Conservation (phyloP, 2,888 invertebrate genomes). For the Caenorhabditis macrosperma region DNA sequence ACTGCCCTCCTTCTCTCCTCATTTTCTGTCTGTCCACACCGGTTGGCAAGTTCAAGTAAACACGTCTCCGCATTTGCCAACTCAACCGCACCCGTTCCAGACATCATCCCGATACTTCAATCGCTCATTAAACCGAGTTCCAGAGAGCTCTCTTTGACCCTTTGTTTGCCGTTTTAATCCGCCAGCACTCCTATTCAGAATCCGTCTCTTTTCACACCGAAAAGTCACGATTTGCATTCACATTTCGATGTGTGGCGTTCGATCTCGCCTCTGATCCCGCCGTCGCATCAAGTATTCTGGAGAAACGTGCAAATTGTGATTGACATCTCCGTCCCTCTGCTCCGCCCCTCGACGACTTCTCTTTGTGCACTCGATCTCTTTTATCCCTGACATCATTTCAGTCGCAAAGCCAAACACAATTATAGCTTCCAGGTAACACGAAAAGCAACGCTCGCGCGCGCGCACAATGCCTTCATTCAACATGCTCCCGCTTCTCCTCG, state of each 20-base stretch:
- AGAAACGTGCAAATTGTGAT: background rate
- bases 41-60: constrained; percentile 29
- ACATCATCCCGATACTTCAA: background rate
- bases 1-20: background rate
- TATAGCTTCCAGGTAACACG: constrained; percentile 43
- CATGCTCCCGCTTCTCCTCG: constrained; percentile 24
- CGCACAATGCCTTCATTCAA: constrained; percentile 36
- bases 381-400: constrained; percentile 7
- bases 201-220: background rate
- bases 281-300: constrained; percentile 1
- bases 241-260: background rate
- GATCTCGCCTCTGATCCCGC: background rate
- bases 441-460: background rate
- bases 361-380: constrained; percentile 6
- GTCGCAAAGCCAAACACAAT: constrained; percentile 29
- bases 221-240: background rate
- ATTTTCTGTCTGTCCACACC: constrained; percentile 13
- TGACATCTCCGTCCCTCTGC: background rate
- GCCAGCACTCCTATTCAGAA: background rate
- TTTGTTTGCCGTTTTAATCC: background rate
- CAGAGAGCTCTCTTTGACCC: background rate
- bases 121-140: too few species aligned
- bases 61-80: constrained; percentile 14
- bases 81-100: background rate
- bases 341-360: constrained; percentile 11